A percentile compares a stretch with the other conserved stretches of the same genome.
These are phyloP conservation scores for Hesperia comma DNA, from an alignment of 2,888 invertebrate species.

Conservation along the genomic window DNA sequence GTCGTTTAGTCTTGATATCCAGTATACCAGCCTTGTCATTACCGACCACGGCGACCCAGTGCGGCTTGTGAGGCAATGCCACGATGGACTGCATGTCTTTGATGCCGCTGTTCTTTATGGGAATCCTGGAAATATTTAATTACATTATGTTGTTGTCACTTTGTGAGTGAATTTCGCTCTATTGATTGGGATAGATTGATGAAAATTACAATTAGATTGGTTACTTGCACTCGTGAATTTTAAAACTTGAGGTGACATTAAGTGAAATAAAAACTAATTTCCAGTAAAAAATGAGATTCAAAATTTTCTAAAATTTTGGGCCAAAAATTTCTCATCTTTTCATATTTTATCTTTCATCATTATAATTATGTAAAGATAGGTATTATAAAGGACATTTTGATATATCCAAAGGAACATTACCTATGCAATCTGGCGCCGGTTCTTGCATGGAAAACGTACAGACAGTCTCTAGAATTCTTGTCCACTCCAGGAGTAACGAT, in stretches of 20 bases:
- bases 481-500: constrained; percentile 92
- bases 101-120: constrained; percentile 77
- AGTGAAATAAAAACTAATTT: too few relatives aligned
- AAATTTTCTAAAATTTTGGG: too few relatives aligned
- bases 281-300: too few relatives aligned
- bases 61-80: constrained; percentile 92
- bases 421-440: constrained; percentile 86
- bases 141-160: neutral
- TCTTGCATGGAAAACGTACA: constrained; percentile 92
- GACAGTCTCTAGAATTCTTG: constrained; percentile 90
- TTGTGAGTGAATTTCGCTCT: too few relatives aligned
- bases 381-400: too few relatives aligned
- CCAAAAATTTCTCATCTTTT: too few relatives aligned
- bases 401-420: constrained; percentile 46
- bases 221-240: too few relatives aligned
- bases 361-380: too few relatives aligned
- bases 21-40: constrained; percentile 95
- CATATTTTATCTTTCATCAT: too few relatives aligned
- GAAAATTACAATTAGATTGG: too few relatives aligned
- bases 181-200: too few relatives aligned
- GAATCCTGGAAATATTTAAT: constrained; percentile 61
- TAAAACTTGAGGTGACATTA: too few relatives aligned
- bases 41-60: constrained; percentile 94
- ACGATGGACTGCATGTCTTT: constrained; percentile 90
- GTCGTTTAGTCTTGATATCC: constrained; percentile 94